These are phyloP conservation scores for Cephus runcator DNA, from an alignment of 2,888 invertebrate genomes.

Conservation along the genomic window DNA sequence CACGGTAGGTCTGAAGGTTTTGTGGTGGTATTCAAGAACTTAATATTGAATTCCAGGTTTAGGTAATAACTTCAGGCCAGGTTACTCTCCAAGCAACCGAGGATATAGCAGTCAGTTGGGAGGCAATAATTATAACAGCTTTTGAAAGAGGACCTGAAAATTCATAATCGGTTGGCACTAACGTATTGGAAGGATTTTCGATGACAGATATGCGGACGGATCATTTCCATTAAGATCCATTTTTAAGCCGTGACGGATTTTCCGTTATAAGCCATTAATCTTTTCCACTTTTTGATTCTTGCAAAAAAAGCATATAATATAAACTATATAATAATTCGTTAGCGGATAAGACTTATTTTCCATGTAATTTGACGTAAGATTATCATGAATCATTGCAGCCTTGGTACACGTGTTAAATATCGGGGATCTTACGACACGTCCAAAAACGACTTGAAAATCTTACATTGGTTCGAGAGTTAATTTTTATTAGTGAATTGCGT, in stretches of 20 bases:
- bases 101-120: slow-evolving; percentile 58
- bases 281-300: background rate
- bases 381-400: slow-evolving; percentile 24
- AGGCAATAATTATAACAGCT: slow-evolving; percentile 60
- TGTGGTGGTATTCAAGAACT: background rate
- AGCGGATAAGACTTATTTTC: slow-evolving; percentile 17
- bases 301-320: background rate
- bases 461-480: background rate
- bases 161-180: slow-evolving; percentile 19
- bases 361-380: background rate
- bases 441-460: background rate
- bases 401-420: background rate
- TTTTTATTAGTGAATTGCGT: background rate
- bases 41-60: slow-evolving; percentile 40
- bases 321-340: slow-evolving; percentile 19
- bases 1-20: slow-evolving; percentile 5
- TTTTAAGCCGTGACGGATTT: background rate
- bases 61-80: slow-evolving; percentile 59
- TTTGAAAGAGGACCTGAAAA: slow-evolving; percentile 43
- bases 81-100: slow-evolving; percentile 57
- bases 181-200: slow-evolving; percentile 14
- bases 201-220: background rate
- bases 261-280: background rate
- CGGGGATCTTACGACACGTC: background rate
- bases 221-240: background rate